These are phyloP conservation scores for Aphelenchoides fujianensis DNA, from an alignment of 1,140 invertebrate species.

Conservation along the genomic window DNA sequence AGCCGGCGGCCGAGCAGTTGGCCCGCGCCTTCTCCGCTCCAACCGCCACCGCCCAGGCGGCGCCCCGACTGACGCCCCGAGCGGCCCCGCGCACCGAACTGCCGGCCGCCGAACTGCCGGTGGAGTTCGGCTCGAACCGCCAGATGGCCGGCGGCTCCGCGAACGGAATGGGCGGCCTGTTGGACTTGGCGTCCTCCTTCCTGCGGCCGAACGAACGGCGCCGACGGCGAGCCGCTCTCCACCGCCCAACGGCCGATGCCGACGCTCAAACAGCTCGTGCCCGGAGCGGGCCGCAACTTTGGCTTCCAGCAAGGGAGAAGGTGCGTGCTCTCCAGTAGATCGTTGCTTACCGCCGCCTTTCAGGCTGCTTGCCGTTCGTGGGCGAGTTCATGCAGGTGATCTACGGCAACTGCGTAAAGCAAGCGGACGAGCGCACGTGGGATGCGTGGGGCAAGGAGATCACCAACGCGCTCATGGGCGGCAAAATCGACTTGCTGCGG, in stretches of 20 bases:
- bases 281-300: conserved; percentile 53
- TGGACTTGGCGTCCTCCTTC: conserved; percentile 45
- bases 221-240: conserved; percentile 22
- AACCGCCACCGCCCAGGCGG: background rate
- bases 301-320: conserved; percentile 53
- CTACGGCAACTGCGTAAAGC: conserved; percentile 60
- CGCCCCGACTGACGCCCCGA: conserved; percentile 15
- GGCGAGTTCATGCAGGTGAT: conserved; percentile 61
- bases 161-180: conserved; percentile 24
- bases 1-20: conserved; percentile 43
- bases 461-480: conserved; percentile 49
- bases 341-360: no score
- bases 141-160: background rate
- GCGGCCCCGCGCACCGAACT: conserved; percentile 16
- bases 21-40: conserved; percentile 7
- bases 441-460: conserved; percentile 60
- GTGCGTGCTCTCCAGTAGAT: conserved; percentile 22
- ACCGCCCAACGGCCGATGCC: conserved; percentile 35
- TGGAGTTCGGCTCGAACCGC: conserved; percentile 10
- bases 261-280: conserved; percentile 52
- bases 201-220: conserved; percentile 32
- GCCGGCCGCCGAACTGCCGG: conserved; percentile 13
- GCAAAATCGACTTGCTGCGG: conserved; percentile 56
- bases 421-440: conserved; percentile 57
- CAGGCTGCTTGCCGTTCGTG: conserved; percentile 61